Evolutionary conservation across 2,888 invertebrate species (phyloP), one percentile per base, ranked within the genome.

Genomic region (Drosophila greeni): DNA sequence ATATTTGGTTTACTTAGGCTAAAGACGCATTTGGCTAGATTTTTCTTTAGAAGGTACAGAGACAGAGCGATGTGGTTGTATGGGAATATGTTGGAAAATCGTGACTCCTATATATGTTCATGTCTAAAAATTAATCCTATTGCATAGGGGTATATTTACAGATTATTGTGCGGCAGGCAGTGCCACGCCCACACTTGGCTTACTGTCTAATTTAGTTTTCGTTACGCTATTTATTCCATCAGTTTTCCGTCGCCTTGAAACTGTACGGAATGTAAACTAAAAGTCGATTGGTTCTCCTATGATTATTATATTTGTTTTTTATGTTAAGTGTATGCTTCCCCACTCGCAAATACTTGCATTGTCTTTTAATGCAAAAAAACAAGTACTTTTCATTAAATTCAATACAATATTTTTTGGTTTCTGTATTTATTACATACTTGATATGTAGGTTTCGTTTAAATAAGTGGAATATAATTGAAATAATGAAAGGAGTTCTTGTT

Each of bases 21-120:
- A 80, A 20, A 68, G 11, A 45, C 69, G 72, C 70, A 80, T 75
- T 79, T 72, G 60, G 65, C 78, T 79, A 79, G 62, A 68, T 56
- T 47, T 70, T 75, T 79, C 68, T 79, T 81, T 70, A 82, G 76
- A 85, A 85, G 85, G 85, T 85, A 85, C 85, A 85, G 80, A 85
- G 85, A 36, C 49, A 85, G 85, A 84, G 70, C 40, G 42, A 33
- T 58, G 47, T 31, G 51, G 29, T 29, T 45, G 14, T 45, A 14
- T 20, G 29, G 61, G 43, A 42, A 37, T 43, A 55, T 53, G 61
- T 51, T 29, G 48, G 18, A 42, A 53, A 40, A 29, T n/a, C 24
- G 57, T 57, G 34, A 37, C 24, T 34, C n/a, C 42, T 49, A 49
- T 43, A 47, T 58, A 37, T 20, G 23, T 29, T 55, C 40, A 43